Evolutionary conservation across 2,888 invertebrate species (phyloP), one percentile per base, ranked within the genome.

Genomic region (Axea sp.): DNA sequence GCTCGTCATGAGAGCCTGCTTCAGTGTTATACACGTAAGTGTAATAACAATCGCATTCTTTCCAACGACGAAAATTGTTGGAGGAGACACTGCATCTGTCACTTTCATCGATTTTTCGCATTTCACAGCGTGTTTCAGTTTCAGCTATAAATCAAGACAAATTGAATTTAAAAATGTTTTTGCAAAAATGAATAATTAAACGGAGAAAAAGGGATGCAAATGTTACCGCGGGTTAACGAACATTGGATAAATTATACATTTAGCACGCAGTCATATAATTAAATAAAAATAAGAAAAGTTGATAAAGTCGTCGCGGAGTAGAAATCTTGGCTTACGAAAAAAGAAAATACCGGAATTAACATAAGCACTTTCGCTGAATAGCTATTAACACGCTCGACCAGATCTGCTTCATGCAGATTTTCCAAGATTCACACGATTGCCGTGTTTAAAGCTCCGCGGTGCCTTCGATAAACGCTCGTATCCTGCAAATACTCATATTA

Each of bases 281-380:
- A 14, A 15, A 59, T 14, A 37, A 35, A 49, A 65, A 72, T 31
- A 59, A 47, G 30, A 45, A 51, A 68, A 41, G 24, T 51, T 26
- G 49, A 69, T 64, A 64, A 74, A 69, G 39, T 68, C 14, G 37
- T 9, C 35, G 51, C 33, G 47, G 7, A 62, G 57, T 75, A 75
- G 75, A 75, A 75, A 75, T 71, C 75, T 75, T 75, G 75, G 57
- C 49, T 55, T 26, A 43, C 49, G 51, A 75, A 75, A 67, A 72
- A 65, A 62, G 71, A 75, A 75, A 74, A 75, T 75, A 75, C 74
- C 69, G 69, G 69, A 74, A 74, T 74, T 55, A 69, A 68, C 71
- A 65, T 71, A 65, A 55, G 60, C 65, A 71, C 75, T 75, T 75
- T 75, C 75, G 75, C 75, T 71, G 65, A 67, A 71, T 71, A 22